Base-by-base conservation (phyloP, 2,888 invertebrate species). In the Drosophila dives region DNA sequence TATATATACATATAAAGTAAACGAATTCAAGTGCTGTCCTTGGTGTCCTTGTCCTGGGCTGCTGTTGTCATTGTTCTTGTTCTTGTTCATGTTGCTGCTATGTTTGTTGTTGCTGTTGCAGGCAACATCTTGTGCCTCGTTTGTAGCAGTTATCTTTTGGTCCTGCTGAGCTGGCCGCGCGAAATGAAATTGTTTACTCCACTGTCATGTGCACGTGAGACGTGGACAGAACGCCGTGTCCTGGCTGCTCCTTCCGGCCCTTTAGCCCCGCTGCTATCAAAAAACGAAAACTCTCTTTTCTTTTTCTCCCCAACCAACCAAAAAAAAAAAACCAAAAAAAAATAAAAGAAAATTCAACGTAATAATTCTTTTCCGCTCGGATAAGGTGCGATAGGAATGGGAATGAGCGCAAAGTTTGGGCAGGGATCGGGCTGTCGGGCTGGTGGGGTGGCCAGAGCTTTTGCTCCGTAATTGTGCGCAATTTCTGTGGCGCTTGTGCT, bases 351-450 rank as follows among this genome's bases (percentile, higher is more conserved):
- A 86, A 88, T 83, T 86, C 83, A 78, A 85, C 80, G 90, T 85
- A 91, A 90, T 90, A 91, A 91, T 90, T 90, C 90, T 90, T 90
- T 90, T 90, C 88, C 90, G 91, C 87, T 90, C 76, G 87, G 87
- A 90, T 88, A 88, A 82, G 89, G 71, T 75, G 72, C 69, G 34
- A 49, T 48, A 59, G 72, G 73, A 54, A 45, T 60, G 66, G 32
- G 32, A 26, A 23, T 17, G 33, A 23, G 48, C 32, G 12, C 15
- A 26, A 38, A 42, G 10, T n/a, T 4, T 26, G 29, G 7, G 51
- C 20, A 15, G 56, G 6, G 20, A n/a, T 51, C 29, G 49, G 10
- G 40, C 36, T 26, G 36, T 60, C 29, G 34, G 32, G 53, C 26
- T 26, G 20, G 60, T 32, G 34, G 32, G 56, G 48, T 59, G 50